Conservation (phyloP, 2,888 invertebrate species). For the Drosophila fulvimacula region DNA sequence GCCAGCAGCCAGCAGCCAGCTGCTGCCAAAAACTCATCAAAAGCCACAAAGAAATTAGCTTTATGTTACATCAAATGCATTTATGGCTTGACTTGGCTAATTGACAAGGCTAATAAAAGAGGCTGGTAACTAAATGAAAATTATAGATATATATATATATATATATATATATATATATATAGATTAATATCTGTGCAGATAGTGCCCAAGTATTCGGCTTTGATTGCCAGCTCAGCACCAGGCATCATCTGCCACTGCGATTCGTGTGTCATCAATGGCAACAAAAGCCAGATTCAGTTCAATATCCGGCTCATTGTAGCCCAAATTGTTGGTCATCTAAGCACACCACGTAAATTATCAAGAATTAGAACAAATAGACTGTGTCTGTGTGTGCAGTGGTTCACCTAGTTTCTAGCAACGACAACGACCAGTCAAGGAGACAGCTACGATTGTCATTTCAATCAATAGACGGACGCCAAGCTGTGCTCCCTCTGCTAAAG, state of each 20-base stretch:
- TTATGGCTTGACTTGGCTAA: conserved; percentile 7
- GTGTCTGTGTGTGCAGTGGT: conserved; percentile 58
- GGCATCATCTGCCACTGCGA: conserved; percentile 8
- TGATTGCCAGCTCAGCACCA: conserved; percentile 23
- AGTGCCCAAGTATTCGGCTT: conserved; percentile 23
- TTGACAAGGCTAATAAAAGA: conserved; percentile 14
- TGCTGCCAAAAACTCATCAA: conserved; percentile 31
- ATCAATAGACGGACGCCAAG: conserved; percentile 66
- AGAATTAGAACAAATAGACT: conserved; percentile 69
- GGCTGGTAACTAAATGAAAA: background rate
- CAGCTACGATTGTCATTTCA: conserved; percentile 72
- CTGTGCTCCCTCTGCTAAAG: conserved; percentile 43
- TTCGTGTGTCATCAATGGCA: conserved; percentile 29
- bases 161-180: background rate
- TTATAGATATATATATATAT: background rate
- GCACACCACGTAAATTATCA: conserved; percentile 65
- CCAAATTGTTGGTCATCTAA: conserved; percentile 61
- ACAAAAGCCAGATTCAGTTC: conserved; percentile 11
- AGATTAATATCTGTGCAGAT: background rate
- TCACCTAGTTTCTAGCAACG: conserved; percentile 68
- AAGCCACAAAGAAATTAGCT: conserved; percentile 56
- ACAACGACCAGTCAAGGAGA: conserved; percentile 41
- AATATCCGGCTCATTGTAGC: conserved; percentile 68
- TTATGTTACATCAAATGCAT: conserved; percentile 35
- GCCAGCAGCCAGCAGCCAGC: conserved; percentile 46